Evolutionary conservation across 2,888 invertebrate genomes (phyloP), one percentile per base, ranked within the genome.

Genomic region (Caenorhabditis sp.): DNA sequence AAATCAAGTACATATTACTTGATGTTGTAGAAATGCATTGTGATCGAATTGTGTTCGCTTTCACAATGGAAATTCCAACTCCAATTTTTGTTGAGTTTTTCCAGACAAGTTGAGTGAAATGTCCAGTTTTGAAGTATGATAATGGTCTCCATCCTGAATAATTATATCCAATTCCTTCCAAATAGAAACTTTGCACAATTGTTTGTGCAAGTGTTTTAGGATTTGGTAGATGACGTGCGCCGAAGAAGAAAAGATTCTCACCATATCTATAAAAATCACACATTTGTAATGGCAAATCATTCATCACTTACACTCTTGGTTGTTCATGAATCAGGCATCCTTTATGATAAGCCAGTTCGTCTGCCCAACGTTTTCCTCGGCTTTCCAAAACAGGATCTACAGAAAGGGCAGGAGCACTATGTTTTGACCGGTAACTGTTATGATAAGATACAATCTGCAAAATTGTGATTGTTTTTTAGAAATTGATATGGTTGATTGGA

Each of bases 31-130:
- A 58, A 23, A 65, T 51, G 54, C 75, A 81, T 49, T 69, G 65
- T 1, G 72, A 67, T 2, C 69, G 67, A 21, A 71, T 55, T 1
- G 69, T 57, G 31, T 57, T 69, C 17, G 62, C 54, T 58, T 71
- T 66, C 17, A 69, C 63, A 21, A 83, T 78, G 5, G 81, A 76
- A 3, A 85, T 75, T 23, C 84, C 85, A 8, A 85, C 82, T n/a
- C 85, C 85, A 19, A 85, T 77, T 17, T 72, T 66, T 1, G 77
- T 62, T 19, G 81, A 77, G 0, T 77, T 62, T 26, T 75, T 66
- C 85, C 85, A 85, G 31, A 85, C 67, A 31, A 85, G 69, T 70
- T 85, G 85, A 14, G 85, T 84, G 71, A 84, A 85, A 69, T 85
- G 85, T 31, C 85, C 85, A 21, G 77, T 78, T 54, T 76, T 75